These are phyloP conservation scores for Falco berigora DNA, from an alignment of 2,797 vertebrate species.

Conservation along the genomic window DNA sequence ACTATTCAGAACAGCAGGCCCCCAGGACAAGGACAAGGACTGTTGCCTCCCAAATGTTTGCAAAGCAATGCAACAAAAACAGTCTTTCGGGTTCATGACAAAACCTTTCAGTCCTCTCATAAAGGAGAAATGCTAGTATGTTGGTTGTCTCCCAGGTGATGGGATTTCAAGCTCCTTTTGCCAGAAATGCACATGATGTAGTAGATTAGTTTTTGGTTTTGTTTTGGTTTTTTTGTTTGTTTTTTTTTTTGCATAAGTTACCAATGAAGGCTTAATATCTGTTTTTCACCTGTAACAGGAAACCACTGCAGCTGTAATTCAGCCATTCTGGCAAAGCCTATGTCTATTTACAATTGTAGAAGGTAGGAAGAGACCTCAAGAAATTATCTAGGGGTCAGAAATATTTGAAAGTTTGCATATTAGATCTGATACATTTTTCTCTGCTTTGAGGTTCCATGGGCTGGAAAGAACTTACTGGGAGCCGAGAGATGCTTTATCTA, in stretches of 20 bases:
- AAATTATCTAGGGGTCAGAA: background rate
- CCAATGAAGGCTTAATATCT: background rate
- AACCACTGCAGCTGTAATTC: background rate
- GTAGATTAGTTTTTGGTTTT: background rate
- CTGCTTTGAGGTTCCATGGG: background rate
- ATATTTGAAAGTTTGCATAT: background rate
- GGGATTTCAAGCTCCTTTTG: background rate
- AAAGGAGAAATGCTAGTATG: background rate
- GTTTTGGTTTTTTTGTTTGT: background rate
- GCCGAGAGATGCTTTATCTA: background rate
- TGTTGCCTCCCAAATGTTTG: background rate
- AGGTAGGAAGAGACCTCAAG: background rate
- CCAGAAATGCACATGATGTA: background rate
- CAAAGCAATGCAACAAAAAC: background rate
- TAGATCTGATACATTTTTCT: background rate
- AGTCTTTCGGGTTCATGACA: background rate
- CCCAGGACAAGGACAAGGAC: background rate
- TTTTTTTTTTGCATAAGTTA: background rate
- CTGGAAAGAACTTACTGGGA: background rate
- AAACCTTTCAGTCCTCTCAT: background rate
- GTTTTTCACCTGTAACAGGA: background rate
- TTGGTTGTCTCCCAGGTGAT: slow-evolving; percentile 43
- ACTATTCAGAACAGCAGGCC: background rate
- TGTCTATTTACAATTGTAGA: background rate
- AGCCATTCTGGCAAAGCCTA: background rate